These are phyloP conservation scores for Agonum fuliginosum DNA, from an alignment of 2,888 invertebrate genomes.

Conservation along the genomic window DNA sequence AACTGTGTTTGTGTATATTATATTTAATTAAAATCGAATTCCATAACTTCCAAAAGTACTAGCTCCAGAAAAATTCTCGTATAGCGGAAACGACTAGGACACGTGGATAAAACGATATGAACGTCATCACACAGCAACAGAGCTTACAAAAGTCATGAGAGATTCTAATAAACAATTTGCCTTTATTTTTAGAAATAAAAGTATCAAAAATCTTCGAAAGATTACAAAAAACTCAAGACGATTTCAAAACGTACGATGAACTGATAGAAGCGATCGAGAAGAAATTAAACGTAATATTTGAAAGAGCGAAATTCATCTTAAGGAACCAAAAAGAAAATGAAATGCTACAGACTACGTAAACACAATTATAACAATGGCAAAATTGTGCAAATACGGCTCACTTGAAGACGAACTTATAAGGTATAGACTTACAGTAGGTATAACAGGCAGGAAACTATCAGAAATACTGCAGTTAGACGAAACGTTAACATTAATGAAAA, in stretches of 20 bases:
- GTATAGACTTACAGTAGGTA: background rate
- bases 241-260: background rate
- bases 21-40: too few species aligned
- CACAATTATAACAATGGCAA: background rate
- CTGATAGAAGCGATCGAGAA: background rate
- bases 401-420: background rate
- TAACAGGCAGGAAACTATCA: background rate
- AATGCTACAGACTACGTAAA: background rate
- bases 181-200: background rate
- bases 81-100: background rate
- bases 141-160: background rate
- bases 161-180: background rate
- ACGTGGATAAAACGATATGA: background rate
- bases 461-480: background rate
- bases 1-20: too few species aligned
- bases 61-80: background rate
- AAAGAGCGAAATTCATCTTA: too few species aligned
- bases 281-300: too few species aligned
- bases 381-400: background rate
- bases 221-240: background rate
- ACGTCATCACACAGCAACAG: background rate
- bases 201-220: background rate
- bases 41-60: too few species aligned
- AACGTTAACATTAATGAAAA: background rate
- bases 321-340: too few species aligned